phyloP scores from a whole-genome alignment of 2,888 invertebrate species.

The Drosophila emarginata region DNA sequence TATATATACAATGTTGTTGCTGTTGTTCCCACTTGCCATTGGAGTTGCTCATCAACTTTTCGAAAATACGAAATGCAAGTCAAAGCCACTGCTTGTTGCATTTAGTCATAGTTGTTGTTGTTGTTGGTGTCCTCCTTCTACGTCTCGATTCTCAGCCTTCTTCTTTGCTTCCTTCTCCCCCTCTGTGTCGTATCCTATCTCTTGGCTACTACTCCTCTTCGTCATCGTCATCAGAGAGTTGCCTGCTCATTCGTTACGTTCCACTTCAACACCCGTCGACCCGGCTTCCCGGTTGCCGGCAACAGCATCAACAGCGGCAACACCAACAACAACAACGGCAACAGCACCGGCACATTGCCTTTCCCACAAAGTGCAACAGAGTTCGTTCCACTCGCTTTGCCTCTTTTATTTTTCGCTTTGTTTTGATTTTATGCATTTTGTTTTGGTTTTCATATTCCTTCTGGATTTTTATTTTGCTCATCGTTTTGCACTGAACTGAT shows the following conservation, averaged over 20 bases:
- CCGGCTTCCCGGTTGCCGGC: constrained; percentile 18
- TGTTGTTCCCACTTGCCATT: constrained; percentile 63
- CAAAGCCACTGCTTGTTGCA: constrained; percentile 70
- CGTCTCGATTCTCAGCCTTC: constrained; percentile 12
- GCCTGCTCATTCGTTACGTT: constrained; percentile 58
- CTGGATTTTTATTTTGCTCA: constrained; percentile 80
- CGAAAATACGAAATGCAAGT: constrained; percentile 52
- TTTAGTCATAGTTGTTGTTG: constrained; percentile 65
- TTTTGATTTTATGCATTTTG: constrained; percentile 75
- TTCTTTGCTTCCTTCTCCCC: constrained; percentile 14
- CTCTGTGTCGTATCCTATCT: constrained; percentile 15
- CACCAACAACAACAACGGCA: not conserved
- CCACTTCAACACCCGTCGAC: constrained; percentile 68
- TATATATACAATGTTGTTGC: constrained; percentile 41
- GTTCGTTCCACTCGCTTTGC: constrained; percentile 75
- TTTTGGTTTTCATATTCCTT: constrained; percentile 78
- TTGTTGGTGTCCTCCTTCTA: constrained; percentile 22
- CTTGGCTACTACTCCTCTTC: constrained; percentile 13
- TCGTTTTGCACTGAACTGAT: constrained; percentile 52
- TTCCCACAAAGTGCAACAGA: constrained; percentile 77
- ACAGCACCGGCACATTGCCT: constrained; percentile 48
- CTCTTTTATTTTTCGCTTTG: constrained; percentile 52
- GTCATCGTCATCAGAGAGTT: constrained; percentile 24
- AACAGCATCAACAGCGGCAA: not conserved
- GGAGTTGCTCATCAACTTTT: constrained; percentile 71